Base-by-base conservation (phyloP, 2,888 invertebrate genomes). In the Mythimna lalbum region DNA sequence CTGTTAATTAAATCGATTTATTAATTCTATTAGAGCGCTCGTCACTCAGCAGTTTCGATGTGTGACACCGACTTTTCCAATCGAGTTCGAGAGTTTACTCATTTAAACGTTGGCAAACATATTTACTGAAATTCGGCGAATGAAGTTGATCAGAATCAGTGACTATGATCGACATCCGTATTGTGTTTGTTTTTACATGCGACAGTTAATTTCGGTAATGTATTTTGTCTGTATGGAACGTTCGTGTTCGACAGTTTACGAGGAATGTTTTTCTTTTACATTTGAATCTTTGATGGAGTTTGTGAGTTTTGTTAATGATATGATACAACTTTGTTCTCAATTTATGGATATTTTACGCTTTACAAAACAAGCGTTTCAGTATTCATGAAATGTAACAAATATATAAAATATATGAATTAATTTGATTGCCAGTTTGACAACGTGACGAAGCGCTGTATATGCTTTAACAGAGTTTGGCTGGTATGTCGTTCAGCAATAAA, bases 1-100 rank as follows among this genome's bases (percentile, higher is more conserved):
- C 78, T 78, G 80, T 80, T 87, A 86, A 86, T 88, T 82, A 84
- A 83, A 85, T 78, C 74, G 76, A 85, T 78, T 83, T 86, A 80
- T 86, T 83, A 86, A 86, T 80, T 87, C 77, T 78, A 80, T 86
- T 84, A 84, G 73, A 75, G 80, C 78, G 63, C 83, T 69, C 65
- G 73, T 76, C 83, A 76, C 70, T 66, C 80, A 50, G 52, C 75
- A 59, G 55, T 66, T 75, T 69, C 82, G 70, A 86, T 78, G 78
- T 83, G 83, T 80, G 83, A 74, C 78, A 66, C 57, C 63, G 76
- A 86, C 76, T 82, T 79, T 83, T 78, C 69, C 85, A 83, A 85
- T 85, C 67, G 81, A 73, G 66, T 50, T 67, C 36, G 65, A 63
- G 68, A 83, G 76, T 83, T 83, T 75, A 83, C 85, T 83, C 78